phyloP scores from a whole-genome alignment of 2,113 vertebrate genomes.

The Oreochromis aureus region DNA sequence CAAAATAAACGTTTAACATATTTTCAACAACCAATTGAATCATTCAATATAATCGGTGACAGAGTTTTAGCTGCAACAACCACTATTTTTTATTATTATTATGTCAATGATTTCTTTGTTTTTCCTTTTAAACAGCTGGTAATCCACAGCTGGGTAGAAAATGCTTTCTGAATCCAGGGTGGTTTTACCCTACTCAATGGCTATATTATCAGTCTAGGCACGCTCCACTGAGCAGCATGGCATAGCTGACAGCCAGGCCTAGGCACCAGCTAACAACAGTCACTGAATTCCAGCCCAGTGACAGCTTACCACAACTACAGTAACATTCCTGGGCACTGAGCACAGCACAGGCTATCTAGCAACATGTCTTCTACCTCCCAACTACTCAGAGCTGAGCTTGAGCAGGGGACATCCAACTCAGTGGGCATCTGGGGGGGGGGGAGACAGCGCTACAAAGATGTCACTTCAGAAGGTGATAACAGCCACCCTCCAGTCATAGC shows the following conservation, averaged over 20 bases:
- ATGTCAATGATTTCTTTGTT: neutral
- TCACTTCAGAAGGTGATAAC: slow-evolving; percentile 47
- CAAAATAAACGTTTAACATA: too few relatives aligned
- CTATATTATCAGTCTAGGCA: slow-evolving; percentile 66
- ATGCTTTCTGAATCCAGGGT: slow-evolving; percentile 37
- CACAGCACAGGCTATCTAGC: slow-evolving; percentile 29
- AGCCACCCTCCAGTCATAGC: slow-evolving; percentile 18
- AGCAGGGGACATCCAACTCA: slow-evolving; percentile 9
- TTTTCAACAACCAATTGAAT: too few relatives aligned
- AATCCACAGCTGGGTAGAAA: slow-evolving; percentile 53
- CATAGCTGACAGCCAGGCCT: slow-evolving; percentile 66
- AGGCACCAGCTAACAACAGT: slow-evolving; percentile 61
- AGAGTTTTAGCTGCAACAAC: too few relatives aligned
- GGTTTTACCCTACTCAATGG: slow-evolving; percentile 58
- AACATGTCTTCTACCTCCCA: slow-evolving; percentile 43
- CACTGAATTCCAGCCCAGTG: slow-evolving; percentile 61
- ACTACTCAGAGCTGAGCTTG: slow-evolving; percentile 19
- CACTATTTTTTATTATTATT: too few relatives aligned
- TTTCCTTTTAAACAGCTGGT: slow-evolving; percentile 52
- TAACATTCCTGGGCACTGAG: slow-evolving; percentile 60
- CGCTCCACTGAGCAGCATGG: slow-evolving; percentile 61
- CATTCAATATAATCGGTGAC: too few relatives aligned
- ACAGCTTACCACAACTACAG: slow-evolving; percentile 61
- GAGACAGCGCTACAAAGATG: slow-evolving; percentile 18
- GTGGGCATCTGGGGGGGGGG: slow-evolving; percentile 9